These are phyloP conservation scores for Ochotona princeps DNA, from an alignment of 2,113 vertebrate species.

Conservation along the genomic window DNA sequence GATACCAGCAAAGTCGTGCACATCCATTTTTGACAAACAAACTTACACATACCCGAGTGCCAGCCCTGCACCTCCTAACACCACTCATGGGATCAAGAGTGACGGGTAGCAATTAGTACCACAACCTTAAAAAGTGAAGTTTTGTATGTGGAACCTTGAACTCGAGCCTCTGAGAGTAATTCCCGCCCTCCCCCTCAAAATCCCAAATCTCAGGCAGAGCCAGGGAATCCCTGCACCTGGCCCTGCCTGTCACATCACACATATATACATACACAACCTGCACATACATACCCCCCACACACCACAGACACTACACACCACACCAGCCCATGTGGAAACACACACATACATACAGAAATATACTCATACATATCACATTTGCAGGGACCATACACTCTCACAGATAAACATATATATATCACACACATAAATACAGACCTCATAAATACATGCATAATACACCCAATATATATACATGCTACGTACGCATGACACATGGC, in stretches of 20 bases:
- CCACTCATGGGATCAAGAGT: background rate
- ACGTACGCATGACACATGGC: background rate
- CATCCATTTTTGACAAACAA: accelerated
- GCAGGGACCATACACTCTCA: no score
- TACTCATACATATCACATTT: background rate
- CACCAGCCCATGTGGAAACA: background rate
- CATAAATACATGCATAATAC: background rate
- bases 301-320: background rate
- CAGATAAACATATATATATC: background rate
- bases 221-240: accelerated
- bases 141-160: no score
- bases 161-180: background rate
- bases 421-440: background rate
- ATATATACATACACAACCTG: no score
- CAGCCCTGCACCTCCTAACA: no score
- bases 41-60: accelerated
- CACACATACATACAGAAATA: background rate
- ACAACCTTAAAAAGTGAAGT: background rate
- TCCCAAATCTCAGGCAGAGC: background rate
- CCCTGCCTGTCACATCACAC: no score
- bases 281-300: background rate
- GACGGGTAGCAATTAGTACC: background rate
- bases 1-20: accelerated
- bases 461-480: background rate
- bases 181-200: background rate